Evolutionary conservation across 2,797 vertebrate genomes (phyloP).

Genomic region (Hydrocynus forskahlii): DNA sequence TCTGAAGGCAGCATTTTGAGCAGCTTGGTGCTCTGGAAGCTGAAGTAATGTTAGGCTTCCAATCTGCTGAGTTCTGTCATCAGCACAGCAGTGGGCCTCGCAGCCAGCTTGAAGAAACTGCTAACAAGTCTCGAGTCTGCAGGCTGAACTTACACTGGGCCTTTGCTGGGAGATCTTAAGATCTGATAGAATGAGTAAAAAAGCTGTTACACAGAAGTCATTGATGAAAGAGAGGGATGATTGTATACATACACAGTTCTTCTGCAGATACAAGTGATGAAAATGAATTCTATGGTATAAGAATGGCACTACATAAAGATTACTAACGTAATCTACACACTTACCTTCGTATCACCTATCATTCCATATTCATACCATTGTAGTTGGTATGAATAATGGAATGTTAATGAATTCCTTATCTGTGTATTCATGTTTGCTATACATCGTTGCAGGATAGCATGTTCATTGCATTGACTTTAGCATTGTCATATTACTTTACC

Average conservation of each 20-base stretch:
- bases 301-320: too few relatives aligned
- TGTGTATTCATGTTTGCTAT: too few relatives aligned
- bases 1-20: not conserved
- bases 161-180: not conserved
- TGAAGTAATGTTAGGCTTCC: slow-evolving; percentile 1
- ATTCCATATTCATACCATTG: too few relatives aligned
- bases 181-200: not conserved
- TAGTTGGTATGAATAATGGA: too few relatives aligned
- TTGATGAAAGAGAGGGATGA: not conserved
- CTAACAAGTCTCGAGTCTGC: not conserved
- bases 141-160: not conserved
- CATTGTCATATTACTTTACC: too few relatives aligned
- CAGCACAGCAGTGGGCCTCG: not conserved
- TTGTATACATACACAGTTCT: not conserved
- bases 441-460: too few relatives aligned
- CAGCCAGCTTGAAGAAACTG: not conserved
- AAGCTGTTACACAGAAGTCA: not conserved
- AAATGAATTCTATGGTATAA: too few relatives aligned
- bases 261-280: slow-evolving; percentile 14
- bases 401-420: too few relatives aligned
- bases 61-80: slow-evolving; percentile 3
- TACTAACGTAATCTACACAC: too few relatives aligned
- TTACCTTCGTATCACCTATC: too few relatives aligned
- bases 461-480: too few relatives aligned
- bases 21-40: not conserved